phyloP scores from a whole-genome alignment of 2,113 vertebrate genomes.

The Dolichallabes microphthalmus region DNA sequence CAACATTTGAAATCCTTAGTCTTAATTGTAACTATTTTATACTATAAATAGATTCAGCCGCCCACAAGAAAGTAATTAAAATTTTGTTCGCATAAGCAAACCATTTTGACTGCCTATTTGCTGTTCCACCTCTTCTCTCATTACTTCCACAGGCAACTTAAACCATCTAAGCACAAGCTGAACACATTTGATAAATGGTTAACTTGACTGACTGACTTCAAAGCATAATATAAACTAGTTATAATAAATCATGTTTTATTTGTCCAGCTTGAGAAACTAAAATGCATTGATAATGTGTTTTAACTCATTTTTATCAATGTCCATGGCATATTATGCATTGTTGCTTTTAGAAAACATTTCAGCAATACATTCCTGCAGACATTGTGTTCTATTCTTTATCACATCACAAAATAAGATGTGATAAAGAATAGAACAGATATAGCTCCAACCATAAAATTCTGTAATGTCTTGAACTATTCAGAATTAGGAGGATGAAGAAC shows the following conservation, averaged over 20 bases:
- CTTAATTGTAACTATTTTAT: background rate
- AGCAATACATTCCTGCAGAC: background rate
- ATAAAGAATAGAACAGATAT: background rate
- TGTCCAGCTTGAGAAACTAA: slow-evolving; percentile 11
- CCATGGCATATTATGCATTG: slow-evolving; percentile 16
- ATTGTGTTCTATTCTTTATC: background rate
- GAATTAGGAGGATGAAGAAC: background rate
- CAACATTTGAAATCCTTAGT: background rate
- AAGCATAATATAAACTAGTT: slow-evolving; percentile 12
- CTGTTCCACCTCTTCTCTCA: background rate
- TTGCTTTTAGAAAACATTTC: background rate
- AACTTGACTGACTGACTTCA: slow-evolving; percentile 35
- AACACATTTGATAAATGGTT: slow-evolving; percentile 18
- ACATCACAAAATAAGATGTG: background rate
- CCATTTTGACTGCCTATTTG: background rate
- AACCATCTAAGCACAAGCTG: background rate
- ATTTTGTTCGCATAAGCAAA: background rate
- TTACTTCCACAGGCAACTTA: slow-evolving; percentile 3
- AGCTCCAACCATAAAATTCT: too few relatives aligned
- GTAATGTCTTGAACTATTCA: background rate
- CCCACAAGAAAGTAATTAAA: background rate
- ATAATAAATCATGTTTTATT: slow-evolving; percentile 35
- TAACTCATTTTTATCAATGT: slow-evolving; percentile 23
- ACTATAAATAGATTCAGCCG: background rate
- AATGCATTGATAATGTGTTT: slow-evolving; percentile 29